Evolutionary conservation across 2,888 invertebrate genomes (phyloP), one percentile per base, ranked within the genome.

Genomic region (Hermodice carunculata): DNA sequence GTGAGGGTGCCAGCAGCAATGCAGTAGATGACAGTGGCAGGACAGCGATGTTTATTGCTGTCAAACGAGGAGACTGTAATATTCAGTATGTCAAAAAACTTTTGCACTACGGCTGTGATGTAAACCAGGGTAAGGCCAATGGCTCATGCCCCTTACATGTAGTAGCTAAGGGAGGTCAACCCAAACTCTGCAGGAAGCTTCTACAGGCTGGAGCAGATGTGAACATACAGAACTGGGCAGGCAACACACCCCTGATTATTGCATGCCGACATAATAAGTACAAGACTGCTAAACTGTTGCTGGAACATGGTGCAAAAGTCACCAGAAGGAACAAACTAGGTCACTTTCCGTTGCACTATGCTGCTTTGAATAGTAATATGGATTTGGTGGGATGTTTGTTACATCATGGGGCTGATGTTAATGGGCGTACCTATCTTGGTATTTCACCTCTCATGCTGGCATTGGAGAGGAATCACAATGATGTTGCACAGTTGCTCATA

Each of bases 341-440:
- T 1, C 65, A 65, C 28, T 65, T 48, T 42, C 65, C 65, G 8
- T 49, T 65, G 17, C 65, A 65, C 26, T 65, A 65, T 26, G 65
- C 65, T 24, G 65, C 65, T 14, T 65, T 61, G 26, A 40, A 51
- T 32, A 56, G 58, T 26, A 56, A 65, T 22, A 44, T 28, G 4
- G 37, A 53, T 5, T 56, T 65, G 2, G 58, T 65, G 6, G 42
- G 32, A 3, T 29, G 44, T 8, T 49, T 65, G 28, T 42, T 60
- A 19, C 14, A 19, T 3, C 19, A 54, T 28, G 65, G 65, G 2
- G 65, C 65, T 14, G 24, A 31, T 26, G 28, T 53, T 1, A 49
- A 65, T 34, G 61, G 67, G 34, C 44, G 44, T 31, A 65, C 65
- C 8, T 62, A 65, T 29, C 61, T 65, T 4, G 65, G 65, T 6